Percentiles rank a stretch among this genome's conserved stretches.
These are phyloP conservation scores for Drosophila fulvimacula DNA, from an alignment of 2,888 invertebrate genomes.

Conservation along the genomic window DNA sequence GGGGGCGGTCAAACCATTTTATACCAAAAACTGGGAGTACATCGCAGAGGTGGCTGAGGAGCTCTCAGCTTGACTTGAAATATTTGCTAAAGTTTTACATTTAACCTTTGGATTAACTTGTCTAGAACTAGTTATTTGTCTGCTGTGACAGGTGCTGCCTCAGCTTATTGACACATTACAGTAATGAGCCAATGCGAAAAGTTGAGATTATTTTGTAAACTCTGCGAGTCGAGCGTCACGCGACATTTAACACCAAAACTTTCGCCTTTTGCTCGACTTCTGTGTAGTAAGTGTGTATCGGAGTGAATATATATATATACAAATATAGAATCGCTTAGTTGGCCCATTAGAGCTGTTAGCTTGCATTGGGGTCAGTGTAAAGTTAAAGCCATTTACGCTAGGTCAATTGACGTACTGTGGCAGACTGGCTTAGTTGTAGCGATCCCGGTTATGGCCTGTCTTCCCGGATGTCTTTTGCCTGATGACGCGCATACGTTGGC, in stretches of 20 bases:
- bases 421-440: slow-evolving; percentile 12
- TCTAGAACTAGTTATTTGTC: slow-evolving; percentile 7
- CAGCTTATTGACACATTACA: slow-evolving; percentile 31
- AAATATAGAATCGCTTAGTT: slow-evolving; percentile 36
- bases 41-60: too few species aligned
- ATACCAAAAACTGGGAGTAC: slow-evolving; percentile 10
- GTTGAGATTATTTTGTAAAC: slow-evolving; percentile 29
- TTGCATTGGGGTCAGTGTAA: slow-evolving; percentile 37
- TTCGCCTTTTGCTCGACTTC: slow-evolving; percentile 27
- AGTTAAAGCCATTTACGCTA: slow-evolving; percentile 31
- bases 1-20: slow-evolving; percentile 33
- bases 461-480: slow-evolving; percentile 67
- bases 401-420: slow-evolving; percentile 36
- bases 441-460: slow-evolving; percentile 37
- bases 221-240: slow-evolving; percentile 24
- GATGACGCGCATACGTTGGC: slow-evolving; percentile 61
- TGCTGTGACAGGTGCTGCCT: slow-evolving; percentile 6
- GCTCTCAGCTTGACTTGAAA: neutral
- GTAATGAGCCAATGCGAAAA: slow-evolving; percentile 31
- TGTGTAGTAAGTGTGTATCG: neutral
- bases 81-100: neutral
- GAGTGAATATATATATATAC: neutral
- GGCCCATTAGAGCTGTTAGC: slow-evolving; percentile 66
- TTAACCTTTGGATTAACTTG: neutral
- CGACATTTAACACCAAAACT: slow-evolving; percentile 37